phyloP scores from a whole-genome alignment of 2,113 vertebrate genomes.

The Aegithalos caudatus region DNA sequence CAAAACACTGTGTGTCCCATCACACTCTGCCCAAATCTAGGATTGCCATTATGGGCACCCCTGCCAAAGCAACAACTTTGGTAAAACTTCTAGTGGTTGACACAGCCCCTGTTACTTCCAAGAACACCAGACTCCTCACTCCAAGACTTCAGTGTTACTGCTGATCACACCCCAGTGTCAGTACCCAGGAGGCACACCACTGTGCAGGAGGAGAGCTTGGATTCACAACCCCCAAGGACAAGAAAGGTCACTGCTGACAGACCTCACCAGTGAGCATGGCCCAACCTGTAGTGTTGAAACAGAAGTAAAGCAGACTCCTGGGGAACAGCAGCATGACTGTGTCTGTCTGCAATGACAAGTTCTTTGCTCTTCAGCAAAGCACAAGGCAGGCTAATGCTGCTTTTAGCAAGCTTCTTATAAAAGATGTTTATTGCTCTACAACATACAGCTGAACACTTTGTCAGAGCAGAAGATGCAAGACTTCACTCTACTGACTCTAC shows the following conservation, averaged over 20 bases:
- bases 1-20: not conserved
- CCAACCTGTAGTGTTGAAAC: not conserved
- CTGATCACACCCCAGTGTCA: not conserved
- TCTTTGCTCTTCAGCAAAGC: slow-evolving; percentile 7
- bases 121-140: not conserved
- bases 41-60: not conserved
- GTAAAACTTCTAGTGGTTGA: not conserved
- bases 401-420: not conserved
- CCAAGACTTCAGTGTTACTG: not conserved
- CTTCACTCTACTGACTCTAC: not conserved
- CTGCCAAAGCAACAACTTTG: not conserved
- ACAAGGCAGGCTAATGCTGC: not conserved
- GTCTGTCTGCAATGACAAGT: not conserved
- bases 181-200: not conserved
- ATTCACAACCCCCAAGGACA: not conserved
- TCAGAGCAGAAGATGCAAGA: not conserved
- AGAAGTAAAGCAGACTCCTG: not conserved
- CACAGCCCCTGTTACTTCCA: not conserved
- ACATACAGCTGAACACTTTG: not conserved
- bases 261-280: not conserved
- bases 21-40: not conserved
- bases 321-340: not conserved
- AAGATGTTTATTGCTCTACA: not conserved
- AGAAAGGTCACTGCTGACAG: not conserved
- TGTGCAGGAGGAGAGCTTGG: not conserved